Conservation (phyloP, 2,797 vertebrate species). For the Melanotaenia parkinsoni region DNA sequence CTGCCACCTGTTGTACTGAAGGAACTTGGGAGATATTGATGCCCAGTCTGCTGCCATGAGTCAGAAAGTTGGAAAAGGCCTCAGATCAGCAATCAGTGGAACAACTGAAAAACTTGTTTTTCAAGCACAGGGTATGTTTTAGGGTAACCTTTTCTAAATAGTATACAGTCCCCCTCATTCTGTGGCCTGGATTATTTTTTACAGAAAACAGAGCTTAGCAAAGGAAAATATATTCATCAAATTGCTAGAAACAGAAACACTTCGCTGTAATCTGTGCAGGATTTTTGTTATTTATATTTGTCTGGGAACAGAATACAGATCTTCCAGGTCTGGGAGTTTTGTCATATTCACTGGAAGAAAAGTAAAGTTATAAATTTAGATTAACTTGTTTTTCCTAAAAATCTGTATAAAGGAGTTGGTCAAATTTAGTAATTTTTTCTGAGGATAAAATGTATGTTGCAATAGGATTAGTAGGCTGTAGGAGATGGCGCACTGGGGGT, state of each 20-base stretch:
- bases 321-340: conserved; percentile 1
- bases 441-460: neutral
- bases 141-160: too few relatives aligned
- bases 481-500: neutral
- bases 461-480: neutral
- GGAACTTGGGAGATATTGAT: too few relatives aligned
- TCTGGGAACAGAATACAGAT: neutral
- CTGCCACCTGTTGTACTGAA: neutral
- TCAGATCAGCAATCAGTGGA: neutral
- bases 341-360: neutral
- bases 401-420: neutral
- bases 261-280: neutral
- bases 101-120: too few relatives aligned
- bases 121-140: too few relatives aligned
- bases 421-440: neutral
- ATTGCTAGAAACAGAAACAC: neutral
- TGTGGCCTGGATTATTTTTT: neutral
- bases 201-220: too few relatives aligned
- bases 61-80: neutral
- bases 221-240: too few relatives aligned
- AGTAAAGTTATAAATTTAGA: neutral
- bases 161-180: neutral
- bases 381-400: neutral
- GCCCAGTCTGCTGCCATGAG: too few relatives aligned
- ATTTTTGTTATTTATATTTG: neutral